Evolutionary conservation across 2,888 invertebrate genomes (phyloP).

Genomic region (Phasia obesa): DNA sequence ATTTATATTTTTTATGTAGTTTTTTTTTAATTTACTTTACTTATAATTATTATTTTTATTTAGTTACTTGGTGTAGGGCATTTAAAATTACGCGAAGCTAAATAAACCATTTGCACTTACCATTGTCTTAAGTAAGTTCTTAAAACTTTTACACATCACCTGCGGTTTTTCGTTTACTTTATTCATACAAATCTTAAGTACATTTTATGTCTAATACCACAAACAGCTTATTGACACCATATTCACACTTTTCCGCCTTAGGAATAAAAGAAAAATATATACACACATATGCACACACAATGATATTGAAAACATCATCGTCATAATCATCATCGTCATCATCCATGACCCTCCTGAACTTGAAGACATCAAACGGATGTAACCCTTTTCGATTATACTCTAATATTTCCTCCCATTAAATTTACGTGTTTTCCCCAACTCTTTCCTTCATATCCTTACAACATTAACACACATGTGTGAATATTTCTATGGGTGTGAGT

Average conservation of each 20-base stretch:
- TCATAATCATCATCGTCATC: constrained; percentile 39
- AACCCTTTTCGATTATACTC: constrained; percentile 65
- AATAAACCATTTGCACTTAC: neutral
- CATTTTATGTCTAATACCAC: constrained; percentile 73
- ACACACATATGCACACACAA: constrained; percentile 27
- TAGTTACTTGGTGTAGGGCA: neutral
- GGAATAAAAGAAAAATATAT: constrained; percentile 14
- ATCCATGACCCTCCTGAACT: constrained; percentile 23
- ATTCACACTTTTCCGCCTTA: constrained; percentile 59
- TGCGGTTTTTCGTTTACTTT: constrained; percentile 64
- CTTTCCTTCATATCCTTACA: neutral
- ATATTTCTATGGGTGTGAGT: neutral
- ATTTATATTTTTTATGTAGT: too few relatives aligned
- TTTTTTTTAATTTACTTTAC: too few relatives aligned
- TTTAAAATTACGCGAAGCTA: neutral
- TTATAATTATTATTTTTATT: too few relatives aligned
- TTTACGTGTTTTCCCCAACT: neutral
- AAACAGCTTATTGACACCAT: constrained; percentile 76
- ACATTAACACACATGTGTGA: neutral
- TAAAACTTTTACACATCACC: constrained; percentile 58
- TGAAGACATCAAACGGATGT: constrained; percentile 56
- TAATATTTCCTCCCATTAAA: constrained; percentile 52
- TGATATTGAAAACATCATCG: constrained; percentile 27
- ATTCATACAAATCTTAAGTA: constrained; percentile 67
- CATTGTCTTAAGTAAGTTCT: constrained; percentile 26